Conservation (phyloP, 1,140 invertebrate species). For the Adoxophyes honmai region DNA sequence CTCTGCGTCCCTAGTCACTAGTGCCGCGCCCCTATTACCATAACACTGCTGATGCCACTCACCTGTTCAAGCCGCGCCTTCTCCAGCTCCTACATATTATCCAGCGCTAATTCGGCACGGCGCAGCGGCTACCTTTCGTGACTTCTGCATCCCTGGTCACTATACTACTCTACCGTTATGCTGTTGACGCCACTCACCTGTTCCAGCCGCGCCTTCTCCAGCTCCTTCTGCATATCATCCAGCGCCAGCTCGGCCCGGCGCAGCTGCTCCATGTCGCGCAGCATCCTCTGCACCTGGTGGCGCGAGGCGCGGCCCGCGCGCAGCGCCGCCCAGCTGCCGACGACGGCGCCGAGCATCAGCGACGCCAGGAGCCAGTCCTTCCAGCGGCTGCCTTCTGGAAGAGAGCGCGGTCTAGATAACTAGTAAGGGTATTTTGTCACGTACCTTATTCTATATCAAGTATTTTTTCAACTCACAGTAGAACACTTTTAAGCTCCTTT, state of each 20-base stretch:
- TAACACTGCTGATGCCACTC: too few relatives aligned
- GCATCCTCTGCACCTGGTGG: constrained; percentile 90
- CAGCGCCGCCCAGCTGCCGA: constrained; percentile 94
- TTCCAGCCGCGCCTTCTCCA: constrained; percentile 76
- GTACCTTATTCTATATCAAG: not conserved
- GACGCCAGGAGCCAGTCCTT: constrained; percentile 93
- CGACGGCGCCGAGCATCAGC: constrained; percentile 88
- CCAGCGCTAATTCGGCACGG: constrained; percentile 91
- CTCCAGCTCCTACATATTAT: constrained; percentile 86
- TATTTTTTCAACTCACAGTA: too few relatives aligned
- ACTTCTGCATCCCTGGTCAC: not conserved
- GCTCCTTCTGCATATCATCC: constrained; percentile 88
- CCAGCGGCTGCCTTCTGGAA: constrained; percentile 84
- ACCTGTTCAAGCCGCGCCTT: constrained; percentile 68
- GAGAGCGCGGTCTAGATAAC: constrained; percentile 12
- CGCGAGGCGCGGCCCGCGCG: constrained; percentile 92
- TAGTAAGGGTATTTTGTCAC: not conserved
- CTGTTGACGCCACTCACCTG: constrained; percentile 24
- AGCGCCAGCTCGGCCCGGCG: constrained; percentile 92
- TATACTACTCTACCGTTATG: not conserved
- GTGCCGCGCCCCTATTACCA: too few relatives aligned
- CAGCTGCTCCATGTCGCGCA: constrained; percentile 94
- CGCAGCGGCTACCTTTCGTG: constrained; percentile 91
- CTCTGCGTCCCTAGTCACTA: too few relatives aligned
- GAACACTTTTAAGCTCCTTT: too few relatives aligned